Evolutionary conservation across 2,113 vertebrate genomes (phyloP).

Genomic region (Marmota flaviventris): DNA sequence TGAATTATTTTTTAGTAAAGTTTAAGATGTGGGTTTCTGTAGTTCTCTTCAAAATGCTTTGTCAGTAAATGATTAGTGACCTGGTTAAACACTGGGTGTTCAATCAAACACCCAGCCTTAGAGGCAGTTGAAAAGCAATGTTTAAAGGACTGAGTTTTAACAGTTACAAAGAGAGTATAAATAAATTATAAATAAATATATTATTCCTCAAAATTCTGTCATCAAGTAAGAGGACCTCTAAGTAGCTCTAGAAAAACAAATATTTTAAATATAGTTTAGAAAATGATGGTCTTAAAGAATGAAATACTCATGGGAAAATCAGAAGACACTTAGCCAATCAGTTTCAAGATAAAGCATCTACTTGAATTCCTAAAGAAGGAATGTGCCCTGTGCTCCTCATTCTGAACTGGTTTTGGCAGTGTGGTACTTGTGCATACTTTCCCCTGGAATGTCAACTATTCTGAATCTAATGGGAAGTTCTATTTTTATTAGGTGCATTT

Average conservation of each 20-base stretch:
- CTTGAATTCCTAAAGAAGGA: slow-evolving; percentile 60
- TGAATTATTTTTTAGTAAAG: neutral
- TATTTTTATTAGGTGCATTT: slow-evolving; percentile 68
- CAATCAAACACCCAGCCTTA: neutral
- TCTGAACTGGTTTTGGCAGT: slow-evolving; percentile 19
- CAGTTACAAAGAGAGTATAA: neutral
- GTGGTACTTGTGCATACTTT: slow-evolving; percentile 45
- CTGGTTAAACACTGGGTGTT: neutral
- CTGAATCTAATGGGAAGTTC: slow-evolving; percentile 50
- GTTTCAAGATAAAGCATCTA: slow-evolving; percentile 47
- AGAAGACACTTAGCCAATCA: slow-evolving; percentile 6
- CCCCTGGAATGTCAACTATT: slow-evolving; percentile 60
- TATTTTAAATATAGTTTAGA: neutral
- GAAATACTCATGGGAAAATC: slow-evolving; percentile 12
- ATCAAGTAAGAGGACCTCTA: neutral
- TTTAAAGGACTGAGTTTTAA: slow-evolving; percentile 1
- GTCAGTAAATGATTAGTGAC: slow-evolving; percentile 13
- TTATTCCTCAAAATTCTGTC: neutral
- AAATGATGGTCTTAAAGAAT: neutral
- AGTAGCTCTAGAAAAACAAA: slow-evolving; percentile 7
- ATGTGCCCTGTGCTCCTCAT: neutral
- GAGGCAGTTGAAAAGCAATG: neutral
- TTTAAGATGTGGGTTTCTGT: neutral
- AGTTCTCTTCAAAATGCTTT: slow-evolving; percentile 16
- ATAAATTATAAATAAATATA: neutral